Evolutionary conservation across 2,113 vertebrate genomes (phyloP).

Genomic region (Pica pica): DNA sequence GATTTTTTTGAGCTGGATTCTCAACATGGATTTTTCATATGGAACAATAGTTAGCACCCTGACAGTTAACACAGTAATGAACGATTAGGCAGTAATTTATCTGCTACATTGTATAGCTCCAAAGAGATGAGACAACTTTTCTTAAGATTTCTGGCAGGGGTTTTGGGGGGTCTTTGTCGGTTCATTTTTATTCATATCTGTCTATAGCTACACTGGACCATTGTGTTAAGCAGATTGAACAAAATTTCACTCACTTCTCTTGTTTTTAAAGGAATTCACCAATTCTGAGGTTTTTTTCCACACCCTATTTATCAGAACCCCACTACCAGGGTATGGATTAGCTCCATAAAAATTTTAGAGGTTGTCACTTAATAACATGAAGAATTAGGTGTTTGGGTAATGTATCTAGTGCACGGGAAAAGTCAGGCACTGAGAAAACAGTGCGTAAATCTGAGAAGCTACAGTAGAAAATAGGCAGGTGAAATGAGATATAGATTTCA

Average conservation of each 20-base stretch:
- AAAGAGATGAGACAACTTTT: not conserved
- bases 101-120: not conserved
- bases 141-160: not conserved
- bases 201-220: not conserved
- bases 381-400: not conserved
- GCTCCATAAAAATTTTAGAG: not conserved
- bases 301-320: not conserved
- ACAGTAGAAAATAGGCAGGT: not conserved
- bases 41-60: not conserved
- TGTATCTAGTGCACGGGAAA: not conserved
- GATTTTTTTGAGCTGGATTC: not conserved
- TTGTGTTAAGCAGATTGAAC: not conserved
- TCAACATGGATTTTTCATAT: constrained; percentile 4
- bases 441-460: not conserved
- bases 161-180: not conserved
- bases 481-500: not conserved
- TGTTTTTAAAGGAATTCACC: not conserved
- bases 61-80: constrained; percentile 1
- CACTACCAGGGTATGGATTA: not conserved
- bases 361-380: not conserved
- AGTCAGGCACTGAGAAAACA: not conserved
- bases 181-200: not conserved
- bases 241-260: not conserved
- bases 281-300: not conserved
- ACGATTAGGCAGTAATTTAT: not conserved